These are phyloP conservation scores for Phalloptychus januarius DNA, from an alignment of 2,797 vertebrate genomes.

Conservation along the genomic window DNA sequence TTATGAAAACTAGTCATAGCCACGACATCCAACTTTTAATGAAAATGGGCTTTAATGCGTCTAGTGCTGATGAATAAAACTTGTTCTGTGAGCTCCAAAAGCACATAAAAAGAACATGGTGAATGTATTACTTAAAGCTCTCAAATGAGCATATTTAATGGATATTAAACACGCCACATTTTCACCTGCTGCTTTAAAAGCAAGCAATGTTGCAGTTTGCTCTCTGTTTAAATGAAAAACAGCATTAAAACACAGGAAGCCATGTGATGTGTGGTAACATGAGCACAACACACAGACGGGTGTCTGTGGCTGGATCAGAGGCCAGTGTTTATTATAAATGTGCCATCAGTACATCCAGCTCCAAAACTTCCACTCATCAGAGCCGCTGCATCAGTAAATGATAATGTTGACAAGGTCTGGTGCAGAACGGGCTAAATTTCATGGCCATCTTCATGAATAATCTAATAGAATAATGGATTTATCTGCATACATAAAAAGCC, in stretches of 20 bases:
- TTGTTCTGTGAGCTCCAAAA: background rate
- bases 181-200: slow-evolving; percentile 21
- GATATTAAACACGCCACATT: slow-evolving; percentile 21
- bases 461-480: background rate
- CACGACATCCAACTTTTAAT: slow-evolving; percentile 27
- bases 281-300: background rate
- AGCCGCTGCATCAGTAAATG: slow-evolving; percentile 18
- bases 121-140: slow-evolving; percentile 11
- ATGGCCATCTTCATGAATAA: slow-evolving; percentile 26
- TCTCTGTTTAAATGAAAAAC: slow-evolving; percentile 42
- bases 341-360: slow-evolving; percentile 17
- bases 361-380: slow-evolving; percentile 17
- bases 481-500: background rate
- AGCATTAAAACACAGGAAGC: slow-evolving; percentile 26
- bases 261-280: slow-evolving; percentile 23
- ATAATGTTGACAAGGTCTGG: slow-evolving; percentile 4
- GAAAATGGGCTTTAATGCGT: slow-evolving; percentile 46
- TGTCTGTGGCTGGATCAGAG: slow-evolving; percentile 35
- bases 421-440: slow-evolving; percentile 25
- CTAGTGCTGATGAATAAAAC: background rate
- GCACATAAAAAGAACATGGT: slow-evolving; percentile 3
- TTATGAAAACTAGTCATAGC: slow-evolving; percentile 3
- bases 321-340: slow-evolving; percentile 66
- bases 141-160: slow-evolving; percentile 9
- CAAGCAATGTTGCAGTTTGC: background rate